Percentiles rank a stretch among this genome's conserved stretches.
Evolutionary conservation across 2,113 vertebrate species (phyloP).

Genomic region (Pluvialis apricaria): DNA sequence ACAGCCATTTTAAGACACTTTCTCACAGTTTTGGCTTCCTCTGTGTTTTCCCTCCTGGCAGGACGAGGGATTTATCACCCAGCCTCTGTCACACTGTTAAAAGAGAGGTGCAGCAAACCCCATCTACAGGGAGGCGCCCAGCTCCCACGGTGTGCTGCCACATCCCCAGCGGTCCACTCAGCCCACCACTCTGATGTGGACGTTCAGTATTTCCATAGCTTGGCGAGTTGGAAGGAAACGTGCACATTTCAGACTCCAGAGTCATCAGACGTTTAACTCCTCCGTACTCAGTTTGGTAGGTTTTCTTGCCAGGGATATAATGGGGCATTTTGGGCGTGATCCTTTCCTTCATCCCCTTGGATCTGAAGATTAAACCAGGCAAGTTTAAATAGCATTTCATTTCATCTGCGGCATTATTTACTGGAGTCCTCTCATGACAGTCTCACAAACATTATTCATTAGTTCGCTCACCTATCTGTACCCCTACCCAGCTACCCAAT

Average conservation of each 20-base stretch:
- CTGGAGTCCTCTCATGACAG: not conserved
- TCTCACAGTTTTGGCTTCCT: not conserved
- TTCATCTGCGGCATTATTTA: not conserved
- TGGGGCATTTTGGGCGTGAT: not conserved
- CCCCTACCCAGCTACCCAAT: not conserved
- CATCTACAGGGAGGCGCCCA: not conserved
- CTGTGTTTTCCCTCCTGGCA: not conserved
- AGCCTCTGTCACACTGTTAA: rapidly evolving
- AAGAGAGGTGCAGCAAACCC: not conserved
- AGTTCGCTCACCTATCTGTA: not conserved
- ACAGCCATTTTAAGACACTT: rapidly evolving
- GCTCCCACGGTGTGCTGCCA: rapidly evolving
- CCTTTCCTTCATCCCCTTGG: not conserved
- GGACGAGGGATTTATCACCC: not conserved
- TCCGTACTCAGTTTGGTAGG: not conserved
- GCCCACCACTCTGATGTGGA: not conserved
- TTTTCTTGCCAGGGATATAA: not conserved
- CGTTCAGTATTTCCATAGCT: rapidly evolving
- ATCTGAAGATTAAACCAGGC: not conserved
- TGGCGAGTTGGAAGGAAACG: rapidly evolving
- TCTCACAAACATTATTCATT: not conserved
- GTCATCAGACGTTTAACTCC: not conserved
- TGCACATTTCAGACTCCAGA: not conserved
- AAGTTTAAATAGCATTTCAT: not conserved
- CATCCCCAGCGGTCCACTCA: rapidly evolving